phyloP scores from a whole-genome alignment of 1,140 invertebrate species.

The Dysdera silvatica region DNA sequence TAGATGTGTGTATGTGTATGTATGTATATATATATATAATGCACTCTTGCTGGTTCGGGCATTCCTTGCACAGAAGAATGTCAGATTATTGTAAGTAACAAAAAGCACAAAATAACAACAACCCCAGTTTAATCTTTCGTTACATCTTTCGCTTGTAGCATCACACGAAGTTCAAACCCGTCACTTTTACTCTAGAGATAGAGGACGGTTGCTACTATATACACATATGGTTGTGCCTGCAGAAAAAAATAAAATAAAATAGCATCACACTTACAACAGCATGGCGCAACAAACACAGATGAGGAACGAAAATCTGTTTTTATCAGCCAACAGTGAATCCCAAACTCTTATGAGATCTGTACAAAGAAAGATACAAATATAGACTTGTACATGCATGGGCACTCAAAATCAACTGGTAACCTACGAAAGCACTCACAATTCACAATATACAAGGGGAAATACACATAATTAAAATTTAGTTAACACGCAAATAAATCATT shows the following conservation, averaged over 20 bases:
- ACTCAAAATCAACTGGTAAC: neutral
- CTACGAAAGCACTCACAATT: neutral
- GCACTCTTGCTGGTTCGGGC: too few relatives aligned
- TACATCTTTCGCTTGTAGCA: too few relatives aligned
- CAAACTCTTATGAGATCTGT: conserved; percentile 85
- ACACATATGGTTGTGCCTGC: too few relatives aligned
- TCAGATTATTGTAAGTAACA: too few relatives aligned
- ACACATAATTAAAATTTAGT: neutral
- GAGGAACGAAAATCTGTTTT: conserved; percentile 77
- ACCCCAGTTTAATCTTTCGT: too few relatives aligned
- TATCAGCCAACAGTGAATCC: conserved; percentile 90
- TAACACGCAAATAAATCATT: neutral
- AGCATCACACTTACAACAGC: conserved; percentile 73
- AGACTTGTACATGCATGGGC: conserved; percentile 1
- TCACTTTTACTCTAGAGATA: too few relatives aligned
- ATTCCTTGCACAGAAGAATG: too few relatives aligned
- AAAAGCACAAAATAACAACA: too few relatives aligned
- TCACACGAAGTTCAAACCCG: too few relatives aligned
- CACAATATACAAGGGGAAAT: neutral
- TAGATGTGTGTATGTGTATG: too few relatives aligned
- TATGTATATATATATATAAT: too few relatives aligned
- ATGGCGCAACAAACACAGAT: conserved; percentile 90
- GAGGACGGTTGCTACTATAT: too few relatives aligned
- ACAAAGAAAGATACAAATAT: conserved; percentile 29
- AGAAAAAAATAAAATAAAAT: neutral